These are phyloP conservation scores for Parnassius mnemosyne DNA, from an alignment of 2,888 invertebrate genomes.

Conservation along the genomic window DNA sequence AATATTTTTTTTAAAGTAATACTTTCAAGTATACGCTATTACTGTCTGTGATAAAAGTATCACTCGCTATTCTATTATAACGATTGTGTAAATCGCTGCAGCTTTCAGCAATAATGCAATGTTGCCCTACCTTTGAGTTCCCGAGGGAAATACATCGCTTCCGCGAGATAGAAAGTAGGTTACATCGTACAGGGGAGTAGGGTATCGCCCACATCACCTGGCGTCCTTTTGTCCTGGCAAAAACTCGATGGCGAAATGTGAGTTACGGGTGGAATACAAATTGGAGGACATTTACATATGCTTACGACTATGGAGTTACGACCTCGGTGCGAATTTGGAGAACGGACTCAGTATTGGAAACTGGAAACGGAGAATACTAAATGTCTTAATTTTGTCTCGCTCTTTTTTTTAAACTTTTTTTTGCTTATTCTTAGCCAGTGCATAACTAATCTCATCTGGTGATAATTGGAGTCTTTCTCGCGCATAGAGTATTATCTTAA, in stretches of 20 bases:
- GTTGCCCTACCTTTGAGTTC: conserved; percentile 1
- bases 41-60: conserved; percentile 13
- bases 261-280: conserved; percentile 13
- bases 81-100: conserved; percentile 16
- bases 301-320: conserved; percentile 6
- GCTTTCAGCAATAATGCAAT: conserved; percentile 15
- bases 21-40: conserved; percentile 1
- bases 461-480: too few relatives aligned
- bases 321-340: conserved; percentile 8
- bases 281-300: conserved; percentile 16
- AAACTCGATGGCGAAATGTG: conserved; percentile 9
- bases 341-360: conserved; percentile 9
- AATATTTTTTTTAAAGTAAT: background rate
- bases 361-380: too few relatives aligned
- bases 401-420: too few relatives aligned
- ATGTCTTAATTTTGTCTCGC: too few relatives aligned
- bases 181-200: conserved; percentile 1
- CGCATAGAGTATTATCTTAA: too few relatives aligned
- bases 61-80: conserved; percentile 8
- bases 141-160: conserved; percentile 20
- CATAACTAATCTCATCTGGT: too few relatives aligned
- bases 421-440: too few relatives aligned
- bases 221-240: conserved; percentile 8
- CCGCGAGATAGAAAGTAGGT: conserved; percentile 15
- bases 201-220: conserved; percentile 14